These are phyloP conservation scores for Hoplias malabaricus DNA, from an alignment of 2,113 vertebrate species.

Conservation along the genomic window DNA sequence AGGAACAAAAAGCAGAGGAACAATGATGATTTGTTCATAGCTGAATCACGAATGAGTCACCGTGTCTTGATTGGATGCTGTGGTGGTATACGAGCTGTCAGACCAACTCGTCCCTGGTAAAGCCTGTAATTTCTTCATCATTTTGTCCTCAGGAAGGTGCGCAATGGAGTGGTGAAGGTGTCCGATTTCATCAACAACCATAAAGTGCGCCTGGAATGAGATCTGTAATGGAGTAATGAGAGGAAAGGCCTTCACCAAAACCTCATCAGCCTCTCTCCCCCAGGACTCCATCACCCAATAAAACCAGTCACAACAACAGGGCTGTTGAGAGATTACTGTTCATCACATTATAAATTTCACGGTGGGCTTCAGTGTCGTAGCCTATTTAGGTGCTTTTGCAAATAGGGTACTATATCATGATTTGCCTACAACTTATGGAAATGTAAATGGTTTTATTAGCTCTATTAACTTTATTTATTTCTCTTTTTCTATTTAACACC, in stretches of 20 bases:
- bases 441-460: neutral
- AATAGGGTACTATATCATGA: neutral
- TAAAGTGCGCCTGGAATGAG: conserved; percentile 67
- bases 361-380: neutral
- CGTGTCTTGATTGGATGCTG: neutral
- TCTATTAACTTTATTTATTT: neutral
- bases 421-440: neutral
- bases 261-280: conserved; percentile 11
- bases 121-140: conserved; percentile 9
- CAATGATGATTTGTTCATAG: conserved; percentile 6
- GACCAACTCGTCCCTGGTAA: conserved; percentile 9
- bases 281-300: neutral
- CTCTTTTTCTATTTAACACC: neutral
- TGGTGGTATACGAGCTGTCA: neutral
- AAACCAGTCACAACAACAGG: conserved; percentile 1
- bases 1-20: neutral
- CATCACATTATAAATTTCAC: neutral
- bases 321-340: neutral
- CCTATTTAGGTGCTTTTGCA: neutral
- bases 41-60: conserved; percentile 17
- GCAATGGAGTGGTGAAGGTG: conserved; percentile 62
- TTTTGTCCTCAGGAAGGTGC: conserved; percentile 11
- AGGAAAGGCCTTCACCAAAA: conserved; percentile 8
- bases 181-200: conserved; percentile 70
- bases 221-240: conserved; percentile 7